These are phyloP conservation scores for Acanthurus tractus DNA, from an alignment of 2,797 vertebrate genomes.

Conservation along the genomic window DNA sequence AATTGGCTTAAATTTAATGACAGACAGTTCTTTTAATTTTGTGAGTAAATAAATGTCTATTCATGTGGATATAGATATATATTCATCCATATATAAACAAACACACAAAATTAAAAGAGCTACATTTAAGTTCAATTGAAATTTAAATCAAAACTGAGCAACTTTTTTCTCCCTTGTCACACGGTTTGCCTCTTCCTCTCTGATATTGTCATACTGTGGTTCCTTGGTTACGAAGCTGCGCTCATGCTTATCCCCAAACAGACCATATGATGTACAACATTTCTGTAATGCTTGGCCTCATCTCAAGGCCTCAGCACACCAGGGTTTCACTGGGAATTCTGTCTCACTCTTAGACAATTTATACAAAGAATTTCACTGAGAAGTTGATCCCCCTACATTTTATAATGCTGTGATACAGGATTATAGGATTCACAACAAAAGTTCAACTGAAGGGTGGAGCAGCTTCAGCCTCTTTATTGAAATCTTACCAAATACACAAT, in stretches of 20 bases:
- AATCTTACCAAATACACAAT: background rate
- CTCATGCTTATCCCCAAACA: slow-evolving; percentile 16
- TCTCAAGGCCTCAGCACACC: slow-evolving; percentile 25
- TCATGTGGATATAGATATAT: too few relatives aligned
- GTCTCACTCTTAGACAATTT: slow-evolving; percentile 12
- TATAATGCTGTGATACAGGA: background rate
- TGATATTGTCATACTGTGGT: too few relatives aligned
- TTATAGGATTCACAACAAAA: background rate
- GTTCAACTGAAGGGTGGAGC: slow-evolving; percentile 7
- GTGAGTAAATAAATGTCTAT: too few relatives aligned
- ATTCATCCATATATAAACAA: too few relatives aligned
- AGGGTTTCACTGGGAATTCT: background rate
- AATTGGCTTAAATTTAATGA: too few relatives aligned
- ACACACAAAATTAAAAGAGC: too few relatives aligned
- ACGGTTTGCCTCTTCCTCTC: too few relatives aligned
- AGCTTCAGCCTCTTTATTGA: background rate
- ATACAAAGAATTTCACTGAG: slow-evolving; percentile 3
- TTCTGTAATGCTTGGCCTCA: slow-evolving; percentile 17
- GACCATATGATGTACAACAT: slow-evolving; percentile 10
- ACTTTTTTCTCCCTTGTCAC: too few relatives aligned
- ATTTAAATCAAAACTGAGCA: too few relatives aligned
- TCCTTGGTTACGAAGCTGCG: slow-evolving; percentile 12
- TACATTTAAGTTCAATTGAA: too few relatives aligned
- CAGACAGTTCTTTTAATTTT: too few relatives aligned
- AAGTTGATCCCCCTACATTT: background rate